phyloP scores from a whole-genome alignment of 2,113 vertebrate genomes.

The Paratilapia polleni region DNA sequence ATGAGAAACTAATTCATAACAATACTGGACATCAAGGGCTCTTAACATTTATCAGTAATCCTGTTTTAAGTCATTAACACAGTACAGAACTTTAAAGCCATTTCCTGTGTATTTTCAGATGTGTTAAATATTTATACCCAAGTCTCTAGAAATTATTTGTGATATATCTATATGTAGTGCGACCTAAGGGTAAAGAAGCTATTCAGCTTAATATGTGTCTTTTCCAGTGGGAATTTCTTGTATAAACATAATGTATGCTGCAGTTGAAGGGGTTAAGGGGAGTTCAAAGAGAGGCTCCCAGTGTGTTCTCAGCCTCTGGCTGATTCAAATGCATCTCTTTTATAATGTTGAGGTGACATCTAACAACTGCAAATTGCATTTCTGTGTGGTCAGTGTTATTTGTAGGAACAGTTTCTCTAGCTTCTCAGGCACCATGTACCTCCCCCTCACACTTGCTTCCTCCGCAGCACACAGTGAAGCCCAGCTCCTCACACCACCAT shows the following conservation, averaged over 20 bases:
- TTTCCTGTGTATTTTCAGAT: not conserved
- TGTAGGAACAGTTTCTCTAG: not conserved
- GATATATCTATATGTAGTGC: not conserved
- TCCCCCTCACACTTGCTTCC: constrained; percentile 12
- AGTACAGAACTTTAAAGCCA: not conserved
- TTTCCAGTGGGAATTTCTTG: constrained; percentile 1
- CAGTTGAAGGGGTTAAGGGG: not conserved
- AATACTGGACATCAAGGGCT: not conserved
- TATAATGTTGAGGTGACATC: not conserved
- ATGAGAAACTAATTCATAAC: not conserved
- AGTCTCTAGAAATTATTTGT: not conserved
- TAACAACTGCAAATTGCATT: constrained; percentile 20
- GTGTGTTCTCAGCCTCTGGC: not conserved
- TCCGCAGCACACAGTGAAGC: not conserved
- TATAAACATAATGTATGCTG: not conserved
- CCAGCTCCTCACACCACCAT: constrained; percentile 21
- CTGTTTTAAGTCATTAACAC: not conserved
- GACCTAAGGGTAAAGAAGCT: not conserved
- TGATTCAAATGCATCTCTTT: not conserved
- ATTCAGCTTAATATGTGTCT: not conserved
- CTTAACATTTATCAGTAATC: too few relatives aligned
- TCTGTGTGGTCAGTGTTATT: constrained; percentile 9
- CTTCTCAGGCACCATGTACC: not conserved
- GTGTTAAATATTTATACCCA: not conserved
- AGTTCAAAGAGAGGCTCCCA: constrained; percentile 24